phyloP scores from a whole-genome alignment of 2,113 vertebrate species.

The Gymnarchus niloticus region DNA sequence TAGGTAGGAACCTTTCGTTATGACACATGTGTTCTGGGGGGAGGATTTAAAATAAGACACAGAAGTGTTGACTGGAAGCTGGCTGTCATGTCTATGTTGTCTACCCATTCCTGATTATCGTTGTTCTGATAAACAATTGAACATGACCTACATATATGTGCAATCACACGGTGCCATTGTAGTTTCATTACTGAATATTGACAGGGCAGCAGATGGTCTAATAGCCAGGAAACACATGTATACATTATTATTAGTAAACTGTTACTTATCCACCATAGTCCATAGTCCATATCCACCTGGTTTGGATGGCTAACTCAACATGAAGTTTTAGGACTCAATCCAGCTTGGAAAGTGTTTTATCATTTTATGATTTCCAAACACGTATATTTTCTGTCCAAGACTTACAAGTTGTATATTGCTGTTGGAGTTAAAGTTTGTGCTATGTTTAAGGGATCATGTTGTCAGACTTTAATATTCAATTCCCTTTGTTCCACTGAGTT shows the following conservation, averaged over 20 bases:
- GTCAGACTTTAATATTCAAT: constrained; percentile 14
- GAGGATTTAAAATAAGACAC: too few species aligned
- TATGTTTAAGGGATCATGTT: background rate
- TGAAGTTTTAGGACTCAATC: background rate
- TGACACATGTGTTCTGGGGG: too few species aligned
- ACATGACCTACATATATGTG: background rate
- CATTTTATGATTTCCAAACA: background rate
- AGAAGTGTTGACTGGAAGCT: too few species aligned
- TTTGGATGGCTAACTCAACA: too few species aligned
- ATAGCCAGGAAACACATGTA: background rate
- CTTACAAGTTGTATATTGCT: background rate
- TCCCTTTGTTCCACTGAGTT: constrained; percentile 17
- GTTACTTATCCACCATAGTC: too few species aligned
- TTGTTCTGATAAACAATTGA: too few species aligned
- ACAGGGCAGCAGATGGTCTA: background rate
- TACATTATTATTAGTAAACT: background rate
- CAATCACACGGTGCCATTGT: background rate
- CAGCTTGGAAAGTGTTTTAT: background rate
- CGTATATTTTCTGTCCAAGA: background rate
- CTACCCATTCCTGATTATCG: too few species aligned
- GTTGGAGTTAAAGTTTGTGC: background rate
- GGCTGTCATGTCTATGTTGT: background rate
- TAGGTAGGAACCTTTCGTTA: too few species aligned
- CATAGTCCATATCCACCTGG: too few species aligned
- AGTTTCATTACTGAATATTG: background rate